A percentile compares a stretch with the other conserved stretches of the same genome.
These are phyloP conservation scores for Lamellibrachia columna DNA, from an alignment of 2,888 invertebrate genomes.

Conservation along the genomic window DNA sequence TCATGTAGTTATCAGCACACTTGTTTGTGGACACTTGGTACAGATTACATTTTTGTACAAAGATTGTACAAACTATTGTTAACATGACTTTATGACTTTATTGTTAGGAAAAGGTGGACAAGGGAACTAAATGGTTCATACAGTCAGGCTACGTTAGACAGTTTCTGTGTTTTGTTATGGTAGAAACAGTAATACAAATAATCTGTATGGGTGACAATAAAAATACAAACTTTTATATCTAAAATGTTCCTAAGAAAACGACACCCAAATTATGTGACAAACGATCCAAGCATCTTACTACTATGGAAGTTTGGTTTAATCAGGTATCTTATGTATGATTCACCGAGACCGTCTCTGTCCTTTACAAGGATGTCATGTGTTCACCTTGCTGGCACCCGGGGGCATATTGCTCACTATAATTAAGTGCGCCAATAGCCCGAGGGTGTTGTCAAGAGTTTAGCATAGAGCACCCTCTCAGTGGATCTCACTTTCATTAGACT, in stretches of 20 bases:
- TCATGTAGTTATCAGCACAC: background rate
- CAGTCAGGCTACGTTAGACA: too few species aligned
- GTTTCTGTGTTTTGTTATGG: too few species aligned
- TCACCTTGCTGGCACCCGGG: background rate
- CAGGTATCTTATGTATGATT: background rate
- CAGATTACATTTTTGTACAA: background rate
- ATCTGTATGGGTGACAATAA: background rate
- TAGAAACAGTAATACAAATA: too few species aligned
- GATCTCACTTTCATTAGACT: background rate
- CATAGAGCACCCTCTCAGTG: background rate
- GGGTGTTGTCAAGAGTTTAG: conserved; percentile 3
- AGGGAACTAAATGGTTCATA: too few species aligned
- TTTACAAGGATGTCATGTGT: background rate
- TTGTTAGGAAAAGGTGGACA: background rate
- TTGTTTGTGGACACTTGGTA: background rate
- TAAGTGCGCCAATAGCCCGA: background rate
- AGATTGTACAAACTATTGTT: too few species aligned
- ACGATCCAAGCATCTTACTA: background rate
- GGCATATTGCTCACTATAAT: background rate
- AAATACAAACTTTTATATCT: background rate
- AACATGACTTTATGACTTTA: background rate
- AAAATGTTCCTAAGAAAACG: background rate
- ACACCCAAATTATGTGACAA: background rate
- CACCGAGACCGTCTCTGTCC: background rate
- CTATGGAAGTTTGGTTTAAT: background rate